These are phyloP conservation scores for Apodemus speciosus DNA, from an alignment of 2,113 vertebrate genomes.

Conservation along the genomic window DNA sequence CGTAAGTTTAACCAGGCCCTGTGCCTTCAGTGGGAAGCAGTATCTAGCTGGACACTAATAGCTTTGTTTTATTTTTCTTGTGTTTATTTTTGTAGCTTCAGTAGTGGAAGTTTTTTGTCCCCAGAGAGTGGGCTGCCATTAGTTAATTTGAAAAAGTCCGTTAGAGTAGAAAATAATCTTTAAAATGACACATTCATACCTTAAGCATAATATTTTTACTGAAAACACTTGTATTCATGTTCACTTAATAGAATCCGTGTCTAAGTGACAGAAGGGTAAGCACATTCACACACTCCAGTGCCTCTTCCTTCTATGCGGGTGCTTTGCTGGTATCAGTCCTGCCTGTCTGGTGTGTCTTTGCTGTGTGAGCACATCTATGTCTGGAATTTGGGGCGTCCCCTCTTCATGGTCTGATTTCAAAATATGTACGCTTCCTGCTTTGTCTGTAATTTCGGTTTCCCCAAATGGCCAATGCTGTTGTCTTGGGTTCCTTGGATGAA, in stretches of 20 bases:
- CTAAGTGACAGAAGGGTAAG: not conserved
- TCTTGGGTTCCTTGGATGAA: conserved; percentile 26
- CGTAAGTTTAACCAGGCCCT: not conserved
- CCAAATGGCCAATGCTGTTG: not conserved
- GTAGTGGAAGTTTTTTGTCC: conserved; percentile 21
- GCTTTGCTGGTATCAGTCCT: not conserved
- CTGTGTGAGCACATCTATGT: not conserved
- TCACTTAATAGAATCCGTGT: not conserved
- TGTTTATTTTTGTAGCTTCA: conserved; percentile 56
- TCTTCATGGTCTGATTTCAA: not conserved
- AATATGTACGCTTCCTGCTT: not conserved
- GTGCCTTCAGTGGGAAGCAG: conserved; percentile 1
- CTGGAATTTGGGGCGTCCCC: not conserved
- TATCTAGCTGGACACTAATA: conserved; percentile 35
- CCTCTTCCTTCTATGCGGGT: not conserved
- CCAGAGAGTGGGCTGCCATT: not conserved
- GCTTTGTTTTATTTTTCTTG: conserved; percentile 53
- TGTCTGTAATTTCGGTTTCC: not conserved
- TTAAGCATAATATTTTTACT: conserved; percentile 55
- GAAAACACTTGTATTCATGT: not conserved
- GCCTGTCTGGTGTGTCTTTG: not conserved
- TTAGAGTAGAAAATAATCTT: conserved; percentile 24
- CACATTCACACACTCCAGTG: no score
- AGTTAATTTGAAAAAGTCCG: conserved; percentile 22
- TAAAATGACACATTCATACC: conserved; percentile 31